A percentile compares a stretch with the other conserved stretches of the same genome.
Conservation (phyloP, 2,797 vertebrate genomes). For the Graptemys geographica region DNA sequence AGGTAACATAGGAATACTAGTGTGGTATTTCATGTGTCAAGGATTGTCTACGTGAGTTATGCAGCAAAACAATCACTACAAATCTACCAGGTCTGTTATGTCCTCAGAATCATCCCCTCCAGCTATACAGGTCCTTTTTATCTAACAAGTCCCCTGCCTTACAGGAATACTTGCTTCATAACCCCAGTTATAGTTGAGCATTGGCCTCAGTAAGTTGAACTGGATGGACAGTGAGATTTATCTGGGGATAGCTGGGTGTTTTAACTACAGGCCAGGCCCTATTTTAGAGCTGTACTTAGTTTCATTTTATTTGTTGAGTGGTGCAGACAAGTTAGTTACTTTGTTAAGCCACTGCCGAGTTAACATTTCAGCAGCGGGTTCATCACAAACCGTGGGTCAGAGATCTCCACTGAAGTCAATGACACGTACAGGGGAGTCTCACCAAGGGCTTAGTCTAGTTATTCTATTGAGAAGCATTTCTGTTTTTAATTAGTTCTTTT, state of each 20-base stretch:
- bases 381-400: background rate
- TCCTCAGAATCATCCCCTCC: background rate
- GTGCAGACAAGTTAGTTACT: background rate
- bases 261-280: slow-evolving; percentile 10
- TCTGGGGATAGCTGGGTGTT: background rate
- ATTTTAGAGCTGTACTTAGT: background rate
- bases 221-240: background rate
- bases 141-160: background rate
- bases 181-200: background rate
- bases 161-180: background rate
- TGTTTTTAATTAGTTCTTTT: background rate
- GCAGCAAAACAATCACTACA: background rate
- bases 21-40: rapidly evolving
- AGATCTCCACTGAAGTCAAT: background rate
- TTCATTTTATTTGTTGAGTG: background rate
- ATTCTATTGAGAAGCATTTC: too few species aligned
- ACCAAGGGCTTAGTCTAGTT: background rate
- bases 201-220: rapidly evolving
- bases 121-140: background rate
- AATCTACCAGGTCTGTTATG: background rate
- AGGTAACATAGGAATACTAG: background rate
- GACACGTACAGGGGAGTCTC: background rate
- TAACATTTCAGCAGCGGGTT: too few species aligned
- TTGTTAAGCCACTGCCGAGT: background rate
- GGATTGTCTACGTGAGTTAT: background rate